Base-by-base conservation (phyloP, 2,888 invertebrate species). In the Elmis aenea region DNA sequence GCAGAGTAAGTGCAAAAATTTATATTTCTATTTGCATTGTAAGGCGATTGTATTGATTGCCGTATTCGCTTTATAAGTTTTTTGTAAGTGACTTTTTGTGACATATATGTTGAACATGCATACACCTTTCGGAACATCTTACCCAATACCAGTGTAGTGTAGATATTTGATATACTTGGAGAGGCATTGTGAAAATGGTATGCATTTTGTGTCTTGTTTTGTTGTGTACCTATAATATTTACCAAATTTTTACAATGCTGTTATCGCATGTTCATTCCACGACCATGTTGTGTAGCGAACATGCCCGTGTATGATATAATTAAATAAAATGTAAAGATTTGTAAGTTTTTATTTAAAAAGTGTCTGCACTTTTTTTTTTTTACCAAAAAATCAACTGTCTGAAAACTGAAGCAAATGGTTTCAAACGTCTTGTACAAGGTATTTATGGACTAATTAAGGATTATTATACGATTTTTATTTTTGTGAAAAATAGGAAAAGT, bases 211-310 rank as follows among this genome's bases (percentile, higher is more conserved):
- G 30, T 37, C 35, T 36, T 38, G 33, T 38, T 38, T 40, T 32
- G 18, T 23, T 24, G 28, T 27, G 26, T 24, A 34, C 33, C 27
- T 41, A 31, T 16, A 29, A 42, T 31, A 52, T 50, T 52, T 51
- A 51, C 50, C 45, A 40, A 45, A 51, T 54, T 61, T 61, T 59
- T 59, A 55, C 59, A 57, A 52, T 58, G 61, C 58, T 54, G 42
- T 41, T 48, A n/a, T n/a, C n/a, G 39, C 50, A 51, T 54, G 51
- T 53, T 45, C 33, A 51, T 55, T 55, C 53, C 61, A 61, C n/a
- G n/a, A n/a, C n/a, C 61, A 54, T 58, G 57, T 59, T 52, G 61
- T 61, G 59, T 56, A 56, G 46, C 41, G 40, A 42, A 47, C 39
- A 39, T 54, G 56, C 55, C 48, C 34, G 40, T 57, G 55, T 57